Conservation (phyloP, 2,888 invertebrate species). For the Cerastoderma edule region DNA sequence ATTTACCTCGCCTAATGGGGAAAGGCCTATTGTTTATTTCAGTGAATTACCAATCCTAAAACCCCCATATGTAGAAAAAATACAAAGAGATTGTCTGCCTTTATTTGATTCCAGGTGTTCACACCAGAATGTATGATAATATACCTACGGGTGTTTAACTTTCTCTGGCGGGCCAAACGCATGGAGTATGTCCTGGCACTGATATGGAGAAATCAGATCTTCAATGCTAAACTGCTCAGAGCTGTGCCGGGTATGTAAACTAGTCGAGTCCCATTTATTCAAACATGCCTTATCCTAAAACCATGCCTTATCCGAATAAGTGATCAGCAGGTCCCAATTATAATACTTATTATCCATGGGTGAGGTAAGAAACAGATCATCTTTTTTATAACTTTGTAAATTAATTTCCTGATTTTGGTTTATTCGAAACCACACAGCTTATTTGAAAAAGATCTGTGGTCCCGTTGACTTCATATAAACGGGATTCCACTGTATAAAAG, state of each 20-base stretch:
- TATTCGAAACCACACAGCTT: no score
- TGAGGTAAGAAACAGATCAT: no score
- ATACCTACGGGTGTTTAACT: conserved; percentile 93
- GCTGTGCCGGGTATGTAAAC: conserved; percentile 88
- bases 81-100: neutral
- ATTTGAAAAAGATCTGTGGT: no score
- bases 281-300: no score
- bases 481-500: no score
- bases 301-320: no score
- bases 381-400: no score
- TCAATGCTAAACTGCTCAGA: conserved; percentile 88
- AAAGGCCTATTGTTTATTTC: neutral
- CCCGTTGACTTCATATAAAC: no score
- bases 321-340: no score
- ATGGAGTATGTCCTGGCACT: conserved; percentile 93
- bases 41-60: neutral
- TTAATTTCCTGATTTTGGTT: no score
- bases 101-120: conserved; percentile 84
- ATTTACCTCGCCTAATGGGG: neutral
- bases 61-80: neutral
- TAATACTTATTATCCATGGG: no score
- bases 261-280: no score
- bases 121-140: conserved; percentile 87
- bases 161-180: conserved; percentile 94
- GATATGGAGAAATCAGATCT: conserved; percentile 92